Evolutionary conservation across 2,888 invertebrate species (phyloP).

Genomic region (Agriopis marginaria): DNA sequence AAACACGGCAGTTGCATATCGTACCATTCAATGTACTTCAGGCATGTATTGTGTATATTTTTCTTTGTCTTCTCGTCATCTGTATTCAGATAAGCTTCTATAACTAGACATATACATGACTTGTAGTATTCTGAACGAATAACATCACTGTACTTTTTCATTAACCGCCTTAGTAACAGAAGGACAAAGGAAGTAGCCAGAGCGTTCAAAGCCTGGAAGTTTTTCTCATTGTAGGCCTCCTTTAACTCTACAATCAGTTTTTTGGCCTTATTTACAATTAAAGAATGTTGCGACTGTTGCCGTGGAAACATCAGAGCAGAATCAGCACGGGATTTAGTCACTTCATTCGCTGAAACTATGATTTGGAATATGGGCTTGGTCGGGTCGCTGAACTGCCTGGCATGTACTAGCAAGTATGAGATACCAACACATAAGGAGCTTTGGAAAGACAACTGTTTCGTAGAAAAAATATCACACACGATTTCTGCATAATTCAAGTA

Average conservation of each 20-base stretch:
- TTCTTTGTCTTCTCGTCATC: slow-evolving; percentile 15
- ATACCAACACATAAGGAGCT: accelerated
- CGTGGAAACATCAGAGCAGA: background rate
- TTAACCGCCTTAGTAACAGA: slow-evolving; percentile 1
- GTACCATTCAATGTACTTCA: slow-evolving; percentile 12
- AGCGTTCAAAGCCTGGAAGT: slow-evolving; percentile 4
- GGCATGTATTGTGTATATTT: background rate
- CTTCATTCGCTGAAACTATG: background rate
- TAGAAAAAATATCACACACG: background rate
- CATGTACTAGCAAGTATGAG: background rate
- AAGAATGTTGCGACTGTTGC: too few species aligned
- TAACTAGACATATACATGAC: background rate
- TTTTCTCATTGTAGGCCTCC: slow-evolving; percentile 2
- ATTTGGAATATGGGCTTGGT: slow-evolving; percentile 7
- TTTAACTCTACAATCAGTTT: slow-evolving; percentile 1
- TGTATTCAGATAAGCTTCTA: slow-evolving; percentile 6
- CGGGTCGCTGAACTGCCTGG: slow-evolving; percentile 5
- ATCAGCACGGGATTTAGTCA: background rate
- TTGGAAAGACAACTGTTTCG: background rate
- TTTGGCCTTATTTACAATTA: background rate
- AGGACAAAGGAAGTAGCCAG: background rate
- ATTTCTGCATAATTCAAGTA: slow-evolving; percentile 1
- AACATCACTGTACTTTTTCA: background rate
- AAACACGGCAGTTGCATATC: slow-evolving; percentile 7
- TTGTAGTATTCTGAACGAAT: background rate